A percentile compares a stretch with the other conserved stretches of the same genome.
Conservation (phyloP, 2,888 invertebrate genomes). For the Elgonia sp. region DNA sequence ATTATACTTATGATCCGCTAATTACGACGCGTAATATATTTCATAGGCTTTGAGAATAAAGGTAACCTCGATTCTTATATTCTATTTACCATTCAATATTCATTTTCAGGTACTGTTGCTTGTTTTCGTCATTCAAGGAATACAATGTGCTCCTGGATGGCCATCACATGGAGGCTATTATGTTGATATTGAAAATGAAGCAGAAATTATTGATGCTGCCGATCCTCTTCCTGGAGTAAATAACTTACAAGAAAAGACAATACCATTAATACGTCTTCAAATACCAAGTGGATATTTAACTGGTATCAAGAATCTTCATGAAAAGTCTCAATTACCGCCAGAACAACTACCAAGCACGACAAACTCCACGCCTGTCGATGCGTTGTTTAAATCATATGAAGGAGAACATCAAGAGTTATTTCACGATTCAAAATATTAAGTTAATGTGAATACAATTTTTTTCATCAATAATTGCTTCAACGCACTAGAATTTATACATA, state of each 20-base stretch:
- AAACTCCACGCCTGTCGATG: slow-evolving; percentile 71
- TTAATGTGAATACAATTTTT: too few relatives aligned
- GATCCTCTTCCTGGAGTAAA: slow-evolving; percentile 79
- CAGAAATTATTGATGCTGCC: slow-evolving; percentile 75
- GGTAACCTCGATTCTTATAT: too few relatives aligned
- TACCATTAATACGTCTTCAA: slow-evolving; percentile 79
- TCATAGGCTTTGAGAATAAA: too few relatives aligned
- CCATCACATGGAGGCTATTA: slow-evolving; percentile 61
- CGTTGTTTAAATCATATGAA: neutral
- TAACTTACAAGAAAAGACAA: slow-evolving; percentile 81
- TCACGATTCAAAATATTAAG: too few relatives aligned
- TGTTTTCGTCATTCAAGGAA: slow-evolving; percentile 75
- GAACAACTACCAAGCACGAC: slow-evolving; percentile 76
- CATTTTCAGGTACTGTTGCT: slow-evolving; percentile 79
- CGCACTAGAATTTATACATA: too few relatives aligned
- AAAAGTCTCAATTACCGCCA: slow-evolving; percentile 75
- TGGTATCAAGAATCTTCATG: slow-evolving; percentile 77
- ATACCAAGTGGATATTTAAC: slow-evolving; percentile 60
- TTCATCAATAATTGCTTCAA: too few relatives aligned
- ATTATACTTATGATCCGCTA: too few relatives aligned
- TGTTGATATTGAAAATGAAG: slow-evolving; percentile 76
- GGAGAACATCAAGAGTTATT: slow-evolving; percentile 8
- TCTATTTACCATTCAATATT: neutral
- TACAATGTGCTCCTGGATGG: slow-evolving; percentile 65
- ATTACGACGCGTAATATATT: too few relatives aligned